Evolutionary conservation across 1,140 invertebrate species (phyloP).

Genomic region (Calliopsis andreniformis): DNA sequence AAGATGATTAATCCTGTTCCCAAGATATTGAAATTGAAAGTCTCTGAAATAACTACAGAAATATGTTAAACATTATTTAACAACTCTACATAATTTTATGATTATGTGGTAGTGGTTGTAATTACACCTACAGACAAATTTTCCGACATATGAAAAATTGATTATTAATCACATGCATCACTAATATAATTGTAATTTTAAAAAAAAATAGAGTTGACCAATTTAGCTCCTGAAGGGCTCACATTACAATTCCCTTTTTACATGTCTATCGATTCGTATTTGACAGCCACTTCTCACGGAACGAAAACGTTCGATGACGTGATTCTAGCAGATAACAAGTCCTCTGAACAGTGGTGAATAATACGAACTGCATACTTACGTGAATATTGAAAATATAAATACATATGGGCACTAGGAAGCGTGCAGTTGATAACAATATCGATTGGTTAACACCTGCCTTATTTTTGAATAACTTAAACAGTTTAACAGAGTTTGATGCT

Average conservation of each 20-base stretch:
- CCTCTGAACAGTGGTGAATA: not conserved
- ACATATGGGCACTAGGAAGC: constrained; percentile 10
- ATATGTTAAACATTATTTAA: too few species aligned
- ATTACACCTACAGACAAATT: too few species aligned
- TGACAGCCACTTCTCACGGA: constrained; percentile 1
- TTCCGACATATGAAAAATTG: too few species aligned
- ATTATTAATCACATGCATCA: too few species aligned
- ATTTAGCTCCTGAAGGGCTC: too few species aligned
- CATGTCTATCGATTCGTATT: constrained; percentile 4
- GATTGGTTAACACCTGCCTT: constrained; percentile 63
- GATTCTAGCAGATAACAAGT: not conserved
- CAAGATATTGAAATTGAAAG: too few species aligned
- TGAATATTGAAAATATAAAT: not conserved
- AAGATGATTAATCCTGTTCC: too few species aligned
- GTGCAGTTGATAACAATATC: constrained; percentile 70
- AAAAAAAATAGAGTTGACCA: too few species aligned
- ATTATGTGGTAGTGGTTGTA: too few species aligned
- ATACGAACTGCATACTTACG: not conserved
- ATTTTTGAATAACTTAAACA: constrained; percentile 54
- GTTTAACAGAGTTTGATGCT: constrained; percentile 14
- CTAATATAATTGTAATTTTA: too few species aligned
- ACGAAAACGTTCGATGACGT: not conserved
- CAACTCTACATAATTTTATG: too few species aligned
- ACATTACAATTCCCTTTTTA: not conserved
- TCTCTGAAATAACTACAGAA: too few species aligned